Conservation (phyloP, 2,113 vertebrate genomes). For the Hemiscyllium ocellatum region DNA sequence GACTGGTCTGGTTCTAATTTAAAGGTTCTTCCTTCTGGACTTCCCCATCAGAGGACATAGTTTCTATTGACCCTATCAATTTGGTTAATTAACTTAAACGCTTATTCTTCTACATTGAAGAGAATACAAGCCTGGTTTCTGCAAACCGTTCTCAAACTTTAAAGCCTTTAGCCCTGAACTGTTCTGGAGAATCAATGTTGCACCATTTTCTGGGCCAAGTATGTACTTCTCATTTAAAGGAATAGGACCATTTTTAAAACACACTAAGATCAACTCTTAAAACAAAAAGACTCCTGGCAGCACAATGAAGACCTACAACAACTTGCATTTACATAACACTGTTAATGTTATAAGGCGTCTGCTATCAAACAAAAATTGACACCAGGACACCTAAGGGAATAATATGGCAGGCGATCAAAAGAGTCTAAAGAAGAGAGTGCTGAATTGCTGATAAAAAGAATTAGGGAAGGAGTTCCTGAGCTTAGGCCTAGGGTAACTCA, state of each 20-base stretch:
- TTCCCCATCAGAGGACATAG: not conserved
- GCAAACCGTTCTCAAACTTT: not conserved
- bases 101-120: not conserved
- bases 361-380: not conserved
- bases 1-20: not conserved
- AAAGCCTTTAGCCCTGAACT: not conserved
- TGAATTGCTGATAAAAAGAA: not conserved
- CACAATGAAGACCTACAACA: not conserved
- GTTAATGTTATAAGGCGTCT: not conserved
- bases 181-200: not conserved
- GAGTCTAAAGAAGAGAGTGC: not conserved
- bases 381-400: not conserved
- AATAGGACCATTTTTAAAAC: not conserved
- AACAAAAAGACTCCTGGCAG: not conserved
- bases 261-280: not conserved
- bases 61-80: not conserved
- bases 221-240: not conserved
- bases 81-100: not conserved
- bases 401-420: not conserved
- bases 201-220: not conserved
- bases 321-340: not conserved
- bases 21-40: not conserved
- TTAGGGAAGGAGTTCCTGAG: not conserved
- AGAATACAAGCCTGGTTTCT: not conserved
- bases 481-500: not conserved